Evolutionary conservation across 2,888 invertebrate genomes (phyloP), one percentile per base, ranked within the genome.

Genomic region (Isoperla grammatica): DNA sequence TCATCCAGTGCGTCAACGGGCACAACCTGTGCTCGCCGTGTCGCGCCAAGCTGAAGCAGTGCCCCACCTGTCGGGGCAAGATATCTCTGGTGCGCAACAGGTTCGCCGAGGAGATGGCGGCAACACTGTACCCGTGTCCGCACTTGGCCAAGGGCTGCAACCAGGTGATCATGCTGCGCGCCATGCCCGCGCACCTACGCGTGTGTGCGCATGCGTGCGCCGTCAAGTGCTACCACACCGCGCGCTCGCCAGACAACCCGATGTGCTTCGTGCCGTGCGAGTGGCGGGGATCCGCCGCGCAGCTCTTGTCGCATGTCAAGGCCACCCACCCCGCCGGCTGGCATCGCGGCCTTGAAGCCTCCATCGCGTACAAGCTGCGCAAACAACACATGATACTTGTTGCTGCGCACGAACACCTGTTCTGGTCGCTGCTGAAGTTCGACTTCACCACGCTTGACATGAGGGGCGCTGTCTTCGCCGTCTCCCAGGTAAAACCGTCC

Each of bases 21-120:
- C 46, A 46, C 46, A 46, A 46, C 46, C 22, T 46, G 20, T 46
- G 46, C 46, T 20, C 46, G 9, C 3, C 2, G 46, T 46, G 46
- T 12, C 46, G 46, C 46, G 46, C 9, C 9, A 17, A 2, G 3
- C 20, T 46, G 1, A 4, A 46, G 6, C 46, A 46, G 19, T 46
- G 46, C 46, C 12, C 22, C 46, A 20, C 22, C 6, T 46, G 46
- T 46, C 46, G 46, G 5, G 46, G 9, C 29, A 29, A 29, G 29
- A 29, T 29, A 4, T 29, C 29, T 4, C 29, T 29, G 6, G 40
- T 40, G 3, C 46, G 46, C 46, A 46, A 46, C 46, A 17, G 19
- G 2, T 12, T 22, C 46, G 46, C 22, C 20, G 46, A 46, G 13
- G 46, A 22, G 11, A 46, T 46, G 12, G 5, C 15, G 5, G 40